A percentile compares a stretch with the other conserved stretches of the same genome.
These are phyloP conservation scores for Arenicola marina DNA, from an alignment of 2,888 invertebrate species.

Conservation along the genomic window DNA sequence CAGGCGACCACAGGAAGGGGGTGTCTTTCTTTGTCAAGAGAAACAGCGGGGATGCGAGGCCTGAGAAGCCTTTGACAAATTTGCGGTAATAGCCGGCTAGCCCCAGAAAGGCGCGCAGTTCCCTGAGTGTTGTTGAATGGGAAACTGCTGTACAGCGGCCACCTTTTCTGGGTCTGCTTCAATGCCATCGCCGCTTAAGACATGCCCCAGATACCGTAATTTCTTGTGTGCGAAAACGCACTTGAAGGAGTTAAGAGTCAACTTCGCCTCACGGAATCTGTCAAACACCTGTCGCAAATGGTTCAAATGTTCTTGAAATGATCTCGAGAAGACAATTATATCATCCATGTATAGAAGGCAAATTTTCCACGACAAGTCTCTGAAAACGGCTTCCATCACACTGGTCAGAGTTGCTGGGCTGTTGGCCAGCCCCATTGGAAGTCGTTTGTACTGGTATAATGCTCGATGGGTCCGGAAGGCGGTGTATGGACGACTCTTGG, in stretches of 20 bases:
- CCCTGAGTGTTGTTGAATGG: background rate
- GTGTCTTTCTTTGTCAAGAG: constrained; percentile 1
- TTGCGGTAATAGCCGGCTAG: background rate
- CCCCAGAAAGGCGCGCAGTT: constrained; percentile 4
- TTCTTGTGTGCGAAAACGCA: constrained; percentile 5
- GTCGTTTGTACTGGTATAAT: background rate
- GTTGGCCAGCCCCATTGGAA: background rate
- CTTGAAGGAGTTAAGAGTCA: constrained; percentile 1
- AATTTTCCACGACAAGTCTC: background rate
- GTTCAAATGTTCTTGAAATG: constrained; percentile 1
- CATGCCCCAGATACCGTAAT: constrained; percentile 4
- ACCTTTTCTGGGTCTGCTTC: background rate
- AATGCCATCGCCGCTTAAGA: background rate
- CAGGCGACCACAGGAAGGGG: background rate
- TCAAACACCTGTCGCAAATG: background rate
- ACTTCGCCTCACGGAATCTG: background rate
- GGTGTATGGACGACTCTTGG: background rate
- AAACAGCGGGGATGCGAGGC: constrained; percentile 2
- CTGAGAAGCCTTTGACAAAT: constrained; percentile 1
- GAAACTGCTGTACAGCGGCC: background rate
- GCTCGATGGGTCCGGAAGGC: background rate
- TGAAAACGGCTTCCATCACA: background rate
- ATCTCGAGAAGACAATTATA: background rate
- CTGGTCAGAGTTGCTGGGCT: background rate
- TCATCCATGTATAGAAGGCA: constrained; percentile 5